Base-by-base conservation (phyloP, 2,797 vertebrate species). In the Menidia menidia region DNA sequence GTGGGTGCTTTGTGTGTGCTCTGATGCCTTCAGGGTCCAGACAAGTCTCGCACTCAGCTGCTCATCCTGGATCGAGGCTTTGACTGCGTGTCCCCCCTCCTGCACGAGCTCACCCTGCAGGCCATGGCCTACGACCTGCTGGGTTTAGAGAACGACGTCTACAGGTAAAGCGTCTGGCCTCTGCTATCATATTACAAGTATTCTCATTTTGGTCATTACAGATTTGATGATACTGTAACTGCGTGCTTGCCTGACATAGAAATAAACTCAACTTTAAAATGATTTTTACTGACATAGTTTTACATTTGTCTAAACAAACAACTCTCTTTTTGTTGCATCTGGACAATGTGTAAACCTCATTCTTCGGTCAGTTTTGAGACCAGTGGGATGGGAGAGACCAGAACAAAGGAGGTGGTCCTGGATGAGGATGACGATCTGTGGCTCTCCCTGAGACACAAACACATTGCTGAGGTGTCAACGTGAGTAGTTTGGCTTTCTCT, bases 381-480 rank as follows among this genome's bases (percentile, higher is more conserved):
- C 0, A 98, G 96, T 0, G 97, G 98, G 67, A 98, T 99, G 4
- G 98, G 97, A 4, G 97, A 98, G 59, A 95, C 95, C 0, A 93
- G 95, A 19, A 93, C 92, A 60, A 99, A 99, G 82, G 97, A 98
- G 69, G 97, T 99, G 4, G 91, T 98, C 0, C 88, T 99, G 92
- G 98, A 99, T 0, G 98, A 99, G 76, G 98, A 99, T 0, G 97
- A 99, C 0, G 98, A 99, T 64, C 95, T 99, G 63, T 99, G 98
- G 98, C 93, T 98, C 57, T 88, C 93, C 0, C 80, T 99, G 73
- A 96, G 97, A 81, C 97, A 99, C 92, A 99, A 99, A 72, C 98
- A 99, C 92, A 99, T 99, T 0, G 97, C 98, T 0, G 97, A 99
- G 80, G 98, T 99, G 85, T 98, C 97, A 78, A 97, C 97, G 98